phyloP scores from a whole-genome alignment of 2,888 invertebrate genomes.

The Macaria liturata region DNA sequence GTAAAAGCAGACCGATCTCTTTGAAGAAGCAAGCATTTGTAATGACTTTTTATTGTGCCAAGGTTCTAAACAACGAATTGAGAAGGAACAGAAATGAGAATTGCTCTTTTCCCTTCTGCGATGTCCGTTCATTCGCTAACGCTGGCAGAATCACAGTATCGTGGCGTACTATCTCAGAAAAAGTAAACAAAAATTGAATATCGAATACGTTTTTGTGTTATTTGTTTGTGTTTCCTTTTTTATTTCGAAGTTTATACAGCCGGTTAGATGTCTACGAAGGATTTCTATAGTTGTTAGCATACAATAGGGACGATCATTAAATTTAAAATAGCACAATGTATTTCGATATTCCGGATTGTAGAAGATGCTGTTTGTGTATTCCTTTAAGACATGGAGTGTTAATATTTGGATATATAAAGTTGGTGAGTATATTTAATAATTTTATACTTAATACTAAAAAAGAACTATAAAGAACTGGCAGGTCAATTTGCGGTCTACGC shows the following conservation, averaged over 20 bases:
- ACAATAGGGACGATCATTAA: not conserved
- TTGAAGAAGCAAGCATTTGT: not conserved
- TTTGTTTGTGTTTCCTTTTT: constrained; percentile 4
- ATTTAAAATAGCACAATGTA: constrained; percentile 36
- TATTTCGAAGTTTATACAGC: not conserved
- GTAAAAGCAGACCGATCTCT: not conserved
- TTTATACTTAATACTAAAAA: not conserved
- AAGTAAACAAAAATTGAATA: constrained; percentile 15
- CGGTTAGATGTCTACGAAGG: not conserved
- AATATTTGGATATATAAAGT: constrained; percentile 46
- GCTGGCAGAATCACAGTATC: constrained; percentile 12
- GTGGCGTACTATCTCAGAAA: constrained; percentile 6
- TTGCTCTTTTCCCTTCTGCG: constrained; percentile 29
- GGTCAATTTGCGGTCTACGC: no score
- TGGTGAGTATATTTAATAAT: constrained; percentile 34
- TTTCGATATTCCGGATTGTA: constrained; percentile 52
- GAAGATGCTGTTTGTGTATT: constrained; percentile 51
- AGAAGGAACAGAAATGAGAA: constrained; percentile 15
- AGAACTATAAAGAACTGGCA: no score
- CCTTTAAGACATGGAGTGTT: constrained; percentile 56
- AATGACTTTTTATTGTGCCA: not conserved
- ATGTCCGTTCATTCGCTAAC: constrained; percentile 8
- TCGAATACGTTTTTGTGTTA: not conserved
- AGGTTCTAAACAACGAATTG: constrained; percentile 5
- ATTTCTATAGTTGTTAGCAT: no score